phyloP scores from a whole-genome alignment of 2,113 vertebrate genomes.

The Stigmatopora nigra region DNA sequence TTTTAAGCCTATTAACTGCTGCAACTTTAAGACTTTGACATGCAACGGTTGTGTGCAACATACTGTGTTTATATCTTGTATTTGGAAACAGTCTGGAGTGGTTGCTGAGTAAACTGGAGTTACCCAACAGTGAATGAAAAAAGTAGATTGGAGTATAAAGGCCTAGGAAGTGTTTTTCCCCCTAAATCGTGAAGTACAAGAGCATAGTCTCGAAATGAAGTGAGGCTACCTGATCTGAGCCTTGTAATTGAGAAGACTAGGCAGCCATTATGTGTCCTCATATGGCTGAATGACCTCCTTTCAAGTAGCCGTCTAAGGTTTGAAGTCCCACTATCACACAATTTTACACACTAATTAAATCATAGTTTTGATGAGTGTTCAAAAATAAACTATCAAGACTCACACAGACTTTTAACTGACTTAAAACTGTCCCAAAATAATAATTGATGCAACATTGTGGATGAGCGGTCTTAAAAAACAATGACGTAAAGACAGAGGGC shows the following conservation, averaged over 20 bases:
- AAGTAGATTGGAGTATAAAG: slow-evolving; percentile 17
- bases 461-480: too few relatives aligned
- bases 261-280: slow-evolving; percentile 33
- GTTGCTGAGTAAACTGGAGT: background rate
- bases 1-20: slow-evolving; percentile 18
- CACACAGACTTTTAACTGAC: too few relatives aligned
- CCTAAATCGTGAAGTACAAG: slow-evolving; percentile 50
- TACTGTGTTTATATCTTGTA: slow-evolving; percentile 5
- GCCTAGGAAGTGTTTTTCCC: slow-evolving; percentile 37
- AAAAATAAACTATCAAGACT: background rate
- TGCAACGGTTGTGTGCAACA: slow-evolving; percentile 5
- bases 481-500: too few relatives aligned
- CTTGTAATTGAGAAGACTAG: slow-evolving; percentile 61
- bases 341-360: too few relatives aligned
- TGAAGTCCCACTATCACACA: too few relatives aligned
- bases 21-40: slow-evolving; percentile 11
- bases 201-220: slow-evolving; percentile 61
- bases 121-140: slow-evolving; percentile 48
- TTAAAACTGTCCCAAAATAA: too few relatives aligned
- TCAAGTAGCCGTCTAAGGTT: slow-evolving; percentile 17
- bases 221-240: slow-evolving; percentile 62
- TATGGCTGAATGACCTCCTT: slow-evolving; percentile 39
- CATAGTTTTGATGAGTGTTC: too few relatives aligned
- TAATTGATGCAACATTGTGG: too few relatives aligned
- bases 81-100: slow-evolving; percentile 3